Evolutionary conservation across 2,113 vertebrate genomes (phyloP), one percentile per base, ranked within the genome.

Genomic region (Diglossa brunneiventris): DNA sequence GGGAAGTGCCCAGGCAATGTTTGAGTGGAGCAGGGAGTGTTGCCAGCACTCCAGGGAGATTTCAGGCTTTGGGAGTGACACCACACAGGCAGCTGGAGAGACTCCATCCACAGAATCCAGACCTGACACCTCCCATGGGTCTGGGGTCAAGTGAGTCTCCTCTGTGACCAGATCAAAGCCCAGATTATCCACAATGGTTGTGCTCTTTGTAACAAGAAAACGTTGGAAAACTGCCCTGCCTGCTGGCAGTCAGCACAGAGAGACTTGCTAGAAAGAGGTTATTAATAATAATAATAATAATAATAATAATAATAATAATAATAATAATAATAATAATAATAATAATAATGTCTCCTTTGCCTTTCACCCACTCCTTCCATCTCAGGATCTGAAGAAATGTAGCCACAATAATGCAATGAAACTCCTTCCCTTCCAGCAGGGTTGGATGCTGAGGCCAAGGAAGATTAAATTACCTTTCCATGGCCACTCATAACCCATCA

Each of bases 341-440:
- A 76, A 68, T 50, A 83, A 41, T 20, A 68, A 23, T 31, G 17
- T 42, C 50, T 92, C 46, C 44, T 90, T 95, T 87, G 78, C 91
- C 64, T 93, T 93, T 96, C 59, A 83, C 78, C 78, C 66, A 83
- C 55, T 61, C 59, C 52, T 81, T 74, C 68, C 37, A 30, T 52
- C 63, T 26, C 44, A 56, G 82, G 59, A 93, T 90, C 74, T 95
- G 70, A 96, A 87, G 46, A 59, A 39, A 80, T 77, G 55, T 77
- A 92, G 85, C 85, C 95, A 73, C 74, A 90, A 64, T 69, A 93
- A 87, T 84, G 82, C 49, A 84, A 6, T 52, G 55, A 77, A 87
- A 64, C 63, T 81, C 59, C 37, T 27, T 87, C 21, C 41, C 69
- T 18, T 18, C 41, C 33, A 87, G 89, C 59, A 81, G 50, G 41